Evolutionary conservation across 2,113 vertebrate genomes (phyloP).

Genomic region (Seriola quinqueradiata): DNA sequence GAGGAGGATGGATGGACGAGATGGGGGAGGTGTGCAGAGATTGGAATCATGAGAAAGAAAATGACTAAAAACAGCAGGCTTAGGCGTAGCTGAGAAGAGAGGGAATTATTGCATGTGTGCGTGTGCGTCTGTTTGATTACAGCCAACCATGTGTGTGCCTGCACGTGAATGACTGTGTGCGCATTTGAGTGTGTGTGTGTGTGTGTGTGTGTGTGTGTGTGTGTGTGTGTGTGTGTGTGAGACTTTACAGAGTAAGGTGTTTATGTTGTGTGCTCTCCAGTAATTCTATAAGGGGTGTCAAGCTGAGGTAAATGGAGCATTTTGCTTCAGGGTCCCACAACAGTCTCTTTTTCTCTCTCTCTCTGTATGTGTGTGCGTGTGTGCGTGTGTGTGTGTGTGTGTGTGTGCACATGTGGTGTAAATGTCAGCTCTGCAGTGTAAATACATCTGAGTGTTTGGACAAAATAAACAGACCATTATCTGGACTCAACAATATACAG

Average conservation of each 20-base stretch:
- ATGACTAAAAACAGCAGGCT: slow-evolving; percentile 26
- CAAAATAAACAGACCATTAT: neutral
- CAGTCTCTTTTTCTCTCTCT: neutral
- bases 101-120: slow-evolving; percentile 15
- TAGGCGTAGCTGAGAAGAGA: slow-evolving; percentile 6
- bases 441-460: neutral
- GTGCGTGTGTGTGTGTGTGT: slow-evolving; percentile 14
- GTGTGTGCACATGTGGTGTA: slow-evolving; percentile 8
- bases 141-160: slow-evolving; percentile 7
- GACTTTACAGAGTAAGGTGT: neutral
- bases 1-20: slow-evolving; percentile 23
- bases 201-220: neutral
- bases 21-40: slow-evolving; percentile 31
- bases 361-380: neutral
- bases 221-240: neutral
- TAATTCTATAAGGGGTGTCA: slow-evolving; percentile 51
- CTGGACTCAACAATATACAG: neutral
- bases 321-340: slow-evolving; percentile 30
- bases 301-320: slow-evolving; percentile 54
- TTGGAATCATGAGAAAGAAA: slow-evolving; percentile 29
- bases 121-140: slow-evolving; percentile 28
- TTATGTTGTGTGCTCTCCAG: slow-evolving; percentile 32
- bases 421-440: slow-evolving; percentile 40
- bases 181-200: neutral
- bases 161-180: neutral